Conservation (phyloP, 2,888 invertebrate species). For the Latheticus oryzae region DNA sequence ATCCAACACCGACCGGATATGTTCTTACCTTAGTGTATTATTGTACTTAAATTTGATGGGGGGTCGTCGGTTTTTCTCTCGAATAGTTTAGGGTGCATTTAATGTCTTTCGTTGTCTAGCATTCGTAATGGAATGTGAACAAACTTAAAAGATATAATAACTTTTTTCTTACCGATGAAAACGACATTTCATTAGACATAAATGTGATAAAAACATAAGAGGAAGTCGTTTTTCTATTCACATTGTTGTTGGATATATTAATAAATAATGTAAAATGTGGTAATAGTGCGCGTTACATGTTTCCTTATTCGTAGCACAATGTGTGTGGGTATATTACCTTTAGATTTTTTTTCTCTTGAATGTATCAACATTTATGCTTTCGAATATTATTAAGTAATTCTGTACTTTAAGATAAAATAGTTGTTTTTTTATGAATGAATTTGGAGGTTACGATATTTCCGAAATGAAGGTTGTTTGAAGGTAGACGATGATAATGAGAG, state of each 20-base stretch:
- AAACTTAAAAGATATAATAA: constrained; percentile 29
- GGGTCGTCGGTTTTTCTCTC: constrained; percentile 30
- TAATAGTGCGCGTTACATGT: constrained; percentile 32
- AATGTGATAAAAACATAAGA: no score
- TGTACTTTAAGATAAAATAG: constrained; percentile 1
- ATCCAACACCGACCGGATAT: constrained; percentile 40
- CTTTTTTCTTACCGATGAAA: constrained; percentile 17
- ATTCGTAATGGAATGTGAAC: constrained; percentile 23
- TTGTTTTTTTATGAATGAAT: background rate
- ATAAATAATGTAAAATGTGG: constrained; percentile 40
- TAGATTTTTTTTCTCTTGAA: constrained; percentile 24
- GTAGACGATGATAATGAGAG: no score
- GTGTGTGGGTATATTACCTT: constrained; percentile 38
- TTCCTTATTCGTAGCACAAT: constrained; percentile 37
- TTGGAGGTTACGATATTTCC: background rate
- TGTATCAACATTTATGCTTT: constrained; percentile 30
- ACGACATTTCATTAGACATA: no score
- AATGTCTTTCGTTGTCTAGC: constrained; percentile 16
- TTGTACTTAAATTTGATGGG: constrained; percentile 34
- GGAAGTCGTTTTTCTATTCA: constrained; percentile 30
- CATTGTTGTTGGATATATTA: constrained; percentile 33
- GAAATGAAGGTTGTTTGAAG: no score
- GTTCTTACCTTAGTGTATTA: constrained; percentile 34
- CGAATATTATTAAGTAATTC: constrained; percentile 16
- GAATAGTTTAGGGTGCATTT: constrained; percentile 31